phyloP scores from a whole-genome alignment of 2,113 vertebrate species.

The Syngnathus scovelli region DNA sequence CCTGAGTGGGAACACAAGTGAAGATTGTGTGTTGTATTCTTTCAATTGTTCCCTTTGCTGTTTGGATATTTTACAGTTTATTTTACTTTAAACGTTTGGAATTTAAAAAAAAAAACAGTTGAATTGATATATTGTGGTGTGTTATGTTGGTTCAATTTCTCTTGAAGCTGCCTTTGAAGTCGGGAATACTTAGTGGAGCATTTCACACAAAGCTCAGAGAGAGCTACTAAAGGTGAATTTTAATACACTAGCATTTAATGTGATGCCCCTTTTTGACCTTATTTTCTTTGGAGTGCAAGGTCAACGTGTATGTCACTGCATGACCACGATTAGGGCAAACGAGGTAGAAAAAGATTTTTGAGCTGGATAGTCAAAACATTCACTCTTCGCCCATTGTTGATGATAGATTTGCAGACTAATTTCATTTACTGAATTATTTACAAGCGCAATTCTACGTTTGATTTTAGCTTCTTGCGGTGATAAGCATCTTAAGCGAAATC shows the following conservation, averaged over 20 bases:
- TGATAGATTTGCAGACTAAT: no score
- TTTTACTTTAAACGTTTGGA: slow-evolving; percentile 70
- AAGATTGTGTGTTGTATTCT: slow-evolving; percentile 14
- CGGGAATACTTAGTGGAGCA: neutral
- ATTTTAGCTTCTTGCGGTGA: no score
- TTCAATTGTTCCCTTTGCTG: slow-evolving; percentile 38
- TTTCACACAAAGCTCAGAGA: neutral
- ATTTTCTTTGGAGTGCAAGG: no score
- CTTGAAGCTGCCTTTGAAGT: neutral
- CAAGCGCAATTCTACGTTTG: no score
- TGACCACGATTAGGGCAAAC: no score
- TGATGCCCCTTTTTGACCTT: no score
- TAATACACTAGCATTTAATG: neutral
- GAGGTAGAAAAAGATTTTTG: no score
- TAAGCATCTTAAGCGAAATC: neutral
- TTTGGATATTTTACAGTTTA: slow-evolving; percentile 68
- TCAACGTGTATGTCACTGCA: no score
- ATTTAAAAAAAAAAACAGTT: slow-evolving; percentile 42
- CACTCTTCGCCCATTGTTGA: no score
- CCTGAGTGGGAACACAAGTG: slow-evolving; percentile 1
- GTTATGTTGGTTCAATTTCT: neutral
- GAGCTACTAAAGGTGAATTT: neutral
- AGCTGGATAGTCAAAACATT: no score
- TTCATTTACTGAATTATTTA: no score
- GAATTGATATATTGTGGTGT: neutral